Evolutionary conservation across 2,797 vertebrate species (phyloP), one percentile per base, ranked within the genome.

Genomic region (Aeoliscus strigatus): DNA sequence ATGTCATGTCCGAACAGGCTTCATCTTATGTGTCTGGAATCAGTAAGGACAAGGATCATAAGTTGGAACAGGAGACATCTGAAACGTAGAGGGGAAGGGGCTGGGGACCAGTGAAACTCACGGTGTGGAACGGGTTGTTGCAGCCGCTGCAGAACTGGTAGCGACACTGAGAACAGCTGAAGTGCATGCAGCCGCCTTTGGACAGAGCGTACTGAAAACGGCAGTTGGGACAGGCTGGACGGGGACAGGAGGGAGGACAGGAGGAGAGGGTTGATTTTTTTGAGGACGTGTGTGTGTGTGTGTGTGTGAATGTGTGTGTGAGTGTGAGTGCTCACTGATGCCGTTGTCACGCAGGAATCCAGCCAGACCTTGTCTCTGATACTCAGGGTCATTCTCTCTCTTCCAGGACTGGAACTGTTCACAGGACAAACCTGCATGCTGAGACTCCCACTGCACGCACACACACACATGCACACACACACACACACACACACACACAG

Each of bases 81-180:
- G n/a, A n/a, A n/a, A n/a, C n/a, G n/a, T n/a, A n/a, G n/a, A 3
- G 6, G 6, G 18, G 3, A 6, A 3, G 18, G 3, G 3, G 18
- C 3, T 21, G 3, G 4, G n/a, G n/a, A n/a, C n/a, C n/a, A n/a
- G n/a, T n/a, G n/a, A n/a, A 1, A 2, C 60, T 49, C 40, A 82
- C 80, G 68, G 80, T 85, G 66, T 87, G 55, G 61, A 87, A 93
- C 4, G 90, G 71, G 60, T 90, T 92, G 68, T 94, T 93, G 80
- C 92, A 94, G 79, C 92, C 91, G 14, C 91, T 92, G 88, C 92
- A 93, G 85, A 94, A 94, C 81, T 93, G 86, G 59, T 93, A 87
- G 2, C 89, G 70, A 66, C 92, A 94, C 66, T 92, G 91, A 12
- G 81, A 86, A 38, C 92, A 94, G 66, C 67, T 88, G 75, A 94